phyloP scores from a whole-genome alignment of 1,140 invertebrate genomes.

The Lutraria rhynchaena region DNA sequence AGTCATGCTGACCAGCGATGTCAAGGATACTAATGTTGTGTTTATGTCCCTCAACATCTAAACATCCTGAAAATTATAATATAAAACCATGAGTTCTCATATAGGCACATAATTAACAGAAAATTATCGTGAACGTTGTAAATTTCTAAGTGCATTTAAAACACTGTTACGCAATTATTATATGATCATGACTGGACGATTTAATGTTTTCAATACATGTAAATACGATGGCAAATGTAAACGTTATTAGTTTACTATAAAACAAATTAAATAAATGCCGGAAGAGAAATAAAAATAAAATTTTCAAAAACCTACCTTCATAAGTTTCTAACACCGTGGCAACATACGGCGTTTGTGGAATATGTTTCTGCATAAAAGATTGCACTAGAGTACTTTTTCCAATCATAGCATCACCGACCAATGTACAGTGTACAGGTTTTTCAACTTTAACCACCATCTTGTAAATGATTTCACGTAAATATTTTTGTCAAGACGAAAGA shows the following conservation, averaged over 20 bases:
- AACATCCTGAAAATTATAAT: constrained; percentile 54
- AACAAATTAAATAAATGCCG: too few species aligned
- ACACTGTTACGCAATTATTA: too few species aligned
- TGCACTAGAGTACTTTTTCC: constrained; percentile 56
- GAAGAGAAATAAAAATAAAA: too few species aligned
- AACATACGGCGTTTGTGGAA: constrained; percentile 50
- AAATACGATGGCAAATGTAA: too few species aligned
- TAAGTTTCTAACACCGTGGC: constrained; percentile 48
- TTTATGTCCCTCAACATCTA: constrained; percentile 49
- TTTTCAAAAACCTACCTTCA: constrained; percentile 34
- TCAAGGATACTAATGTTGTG: constrained; percentile 54
- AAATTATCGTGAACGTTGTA: too few species aligned
- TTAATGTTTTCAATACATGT: too few species aligned
- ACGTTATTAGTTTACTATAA: too few species aligned
- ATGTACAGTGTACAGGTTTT: constrained; percentile 49
- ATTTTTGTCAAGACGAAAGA: not conserved
- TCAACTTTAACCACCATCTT: constrained; percentile 56
- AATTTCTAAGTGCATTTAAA: too few species aligned
- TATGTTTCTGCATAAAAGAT: constrained; percentile 48
- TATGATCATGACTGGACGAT: too few species aligned
- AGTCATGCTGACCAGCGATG: constrained; percentile 58
- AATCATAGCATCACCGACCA: constrained; percentile 59
- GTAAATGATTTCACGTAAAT: not conserved
- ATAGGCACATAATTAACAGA: too few species aligned
- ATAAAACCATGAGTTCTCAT: too few species aligned